Evolutionary conservation across 35 echinoderm and acorn worm species (phyloP), one percentile per base, ranked within the genome.

Genomic region (Amphiura filiformis): DNA sequence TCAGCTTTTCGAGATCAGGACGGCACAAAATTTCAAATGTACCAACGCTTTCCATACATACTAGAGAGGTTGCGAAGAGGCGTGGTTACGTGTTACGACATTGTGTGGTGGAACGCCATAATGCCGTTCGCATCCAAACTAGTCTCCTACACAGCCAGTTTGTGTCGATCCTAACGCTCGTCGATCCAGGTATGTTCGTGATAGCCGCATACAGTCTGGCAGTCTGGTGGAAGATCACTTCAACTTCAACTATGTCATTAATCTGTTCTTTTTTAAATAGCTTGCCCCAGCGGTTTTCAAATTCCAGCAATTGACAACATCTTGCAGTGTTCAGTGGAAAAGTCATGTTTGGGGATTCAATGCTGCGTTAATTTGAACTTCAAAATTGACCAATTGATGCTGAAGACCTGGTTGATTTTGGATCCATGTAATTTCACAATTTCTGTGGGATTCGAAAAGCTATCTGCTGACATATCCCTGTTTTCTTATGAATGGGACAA

Each of bases 321-420:
- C 31, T 22, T 49, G 32, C 42, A 56, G 22, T 42, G 39, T 30
- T 49, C 42, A 22, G 52, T 33, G 32, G 81, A 83, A 26, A 41
- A 83, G 1, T 32, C 31, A 2, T 83, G 81, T 47, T 41, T 83
- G 1, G 31, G 81, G 22, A 56, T 83, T 47, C 81, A 56, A 34
- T 83, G 81, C 31, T 83, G 81, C 34, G 41, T 83, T 18, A 26
- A 83, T 52, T 32, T 83, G 0, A 34, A 83, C 81, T 83, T 83
- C 31, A 1, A 49, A 1, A 83, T 83, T 32, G 52, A 38, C 7
- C 26, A n/a, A 83, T 41, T 83, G 39, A 83, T 83, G 81, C 39
- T 83, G 17, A 31, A 14, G 31, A 34, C 81, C 0, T 49, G 81
- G 40, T 49, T 83, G 14, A 39, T 47, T 33, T 38, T 83, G 14